Evolutionary conservation across 64 coral and sea anemone genomes (phyloP).

Genomic region (Hydrozoanthus tunicans): DNA sequence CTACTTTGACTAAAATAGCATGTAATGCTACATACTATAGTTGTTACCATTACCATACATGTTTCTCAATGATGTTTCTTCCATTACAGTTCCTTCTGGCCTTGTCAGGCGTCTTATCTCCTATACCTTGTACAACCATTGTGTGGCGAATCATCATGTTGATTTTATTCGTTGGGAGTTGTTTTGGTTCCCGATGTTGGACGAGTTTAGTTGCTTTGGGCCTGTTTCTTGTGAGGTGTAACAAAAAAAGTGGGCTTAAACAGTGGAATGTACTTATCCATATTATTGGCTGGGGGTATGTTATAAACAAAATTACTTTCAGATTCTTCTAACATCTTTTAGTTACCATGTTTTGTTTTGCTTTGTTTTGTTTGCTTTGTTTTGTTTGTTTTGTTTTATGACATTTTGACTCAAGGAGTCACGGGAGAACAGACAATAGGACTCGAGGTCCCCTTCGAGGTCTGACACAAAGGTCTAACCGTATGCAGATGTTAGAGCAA

Average conservation of each 20-base stretch:
- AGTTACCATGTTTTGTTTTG: neutral
- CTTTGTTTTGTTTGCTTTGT: neutral
- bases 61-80: neutral
- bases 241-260: neutral
- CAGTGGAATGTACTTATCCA: constrained; percentile 41
- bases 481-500: too few relatives aligned
- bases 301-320: neutral
- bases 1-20: too few relatives aligned
- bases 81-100: constrained; percentile 53
- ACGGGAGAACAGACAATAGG: too few relatives aligned
- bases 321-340: too few relatives aligned
- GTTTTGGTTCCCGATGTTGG: constrained; percentile 75
- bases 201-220: constrained; percentile 70
- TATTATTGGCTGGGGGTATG: constrained; percentile 80
- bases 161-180: constrained; percentile 33
- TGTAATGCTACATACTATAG: neutral
- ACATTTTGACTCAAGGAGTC: too few relatives aligned
- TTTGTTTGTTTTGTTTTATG: neutral
- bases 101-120: constrained; percentile 48
- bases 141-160: constrained; percentile 48
- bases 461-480: too few relatives aligned
- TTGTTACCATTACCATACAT: neutral
- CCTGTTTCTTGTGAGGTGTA: constrained; percentile 79
- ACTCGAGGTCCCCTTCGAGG: too few relatives aligned
- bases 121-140: neutral